Percentiles rank a stretch among this genome's conserved stretches.
Conservation (phyloP, 2,113 vertebrate species). For the Cottus gobio region DNA sequence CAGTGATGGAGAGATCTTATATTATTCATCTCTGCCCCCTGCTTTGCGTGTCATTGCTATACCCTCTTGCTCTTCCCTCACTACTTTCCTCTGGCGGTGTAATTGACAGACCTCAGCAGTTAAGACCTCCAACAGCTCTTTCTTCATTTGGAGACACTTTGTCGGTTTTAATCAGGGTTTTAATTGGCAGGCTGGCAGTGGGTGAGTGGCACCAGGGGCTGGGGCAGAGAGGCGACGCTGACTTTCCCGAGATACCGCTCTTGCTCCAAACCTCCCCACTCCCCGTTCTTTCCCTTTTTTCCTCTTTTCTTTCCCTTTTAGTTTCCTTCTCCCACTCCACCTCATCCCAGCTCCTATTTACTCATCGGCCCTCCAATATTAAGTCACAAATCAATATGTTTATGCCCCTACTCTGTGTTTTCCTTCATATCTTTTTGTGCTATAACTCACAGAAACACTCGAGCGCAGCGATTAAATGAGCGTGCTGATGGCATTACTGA, state of each 20-base stretch:
- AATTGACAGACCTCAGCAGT: slow-evolving; percentile 83
- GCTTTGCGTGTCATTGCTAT: slow-evolving; percentile 65
- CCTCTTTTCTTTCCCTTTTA: neutral
- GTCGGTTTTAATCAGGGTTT: slow-evolving; percentile 86
- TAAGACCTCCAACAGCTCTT: slow-evolving; percentile 81
- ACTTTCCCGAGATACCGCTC: slow-evolving; percentile 63
- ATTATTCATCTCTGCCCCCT: slow-evolving; percentile 53
- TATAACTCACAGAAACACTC: slow-evolving; percentile 41
- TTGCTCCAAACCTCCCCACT: neutral
- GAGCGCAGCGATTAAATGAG: slow-evolving; percentile 53
- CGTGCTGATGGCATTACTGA: slow-evolving; percentile 63
- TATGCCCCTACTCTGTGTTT: slow-evolving; percentile 26
- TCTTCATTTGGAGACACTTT: slow-evolving; percentile 87
- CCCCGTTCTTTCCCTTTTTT: neutral
- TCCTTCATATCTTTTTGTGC: slow-evolving; percentile 26
- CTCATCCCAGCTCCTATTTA: slow-evolving; percentile 5
- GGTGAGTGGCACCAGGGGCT: slow-evolving; percentile 76
- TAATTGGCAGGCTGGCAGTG: slow-evolving; percentile 83
- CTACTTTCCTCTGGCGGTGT: slow-evolving; percentile 74
- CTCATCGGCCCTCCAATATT: slow-evolving; percentile 15
- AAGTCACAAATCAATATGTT: slow-evolving; percentile 48
- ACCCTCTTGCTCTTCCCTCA: slow-evolving; percentile 67
- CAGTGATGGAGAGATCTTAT: slow-evolving; percentile 45
- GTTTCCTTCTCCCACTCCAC: neutral
- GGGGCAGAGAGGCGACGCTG: slow-evolving; percentile 65